These are phyloP conservation scores for Saccostrea echinata DNA, from an alignment of 1,140 invertebrate genomes.

Conservation along the genomic window DNA sequence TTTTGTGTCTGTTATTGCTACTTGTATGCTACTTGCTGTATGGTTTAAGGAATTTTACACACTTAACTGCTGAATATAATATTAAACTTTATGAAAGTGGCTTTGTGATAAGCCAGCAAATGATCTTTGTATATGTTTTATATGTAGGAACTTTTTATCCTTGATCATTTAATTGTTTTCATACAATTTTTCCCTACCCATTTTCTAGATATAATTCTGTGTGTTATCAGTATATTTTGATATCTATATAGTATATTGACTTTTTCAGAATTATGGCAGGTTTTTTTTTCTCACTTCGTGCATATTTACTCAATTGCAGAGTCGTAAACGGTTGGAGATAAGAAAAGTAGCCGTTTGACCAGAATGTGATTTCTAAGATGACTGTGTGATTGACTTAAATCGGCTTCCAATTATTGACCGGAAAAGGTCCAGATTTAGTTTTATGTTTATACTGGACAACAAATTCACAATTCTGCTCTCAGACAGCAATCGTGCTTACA, in stretches of 20 bases:
- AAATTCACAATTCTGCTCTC: neutral
- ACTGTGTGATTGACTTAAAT: conserved; percentile 16
- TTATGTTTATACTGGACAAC: neutral
- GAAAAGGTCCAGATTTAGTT: conserved; percentile 23
- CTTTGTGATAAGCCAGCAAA: neutral
- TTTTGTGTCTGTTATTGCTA: conserved; percentile 27
- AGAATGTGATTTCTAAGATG: conserved; percentile 23
- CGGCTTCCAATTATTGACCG: conserved; percentile 29
- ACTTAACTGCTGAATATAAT: conserved; percentile 31
- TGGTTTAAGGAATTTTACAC: neutral
- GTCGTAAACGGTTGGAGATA: conserved; percentile 72
- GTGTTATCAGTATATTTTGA: neutral
- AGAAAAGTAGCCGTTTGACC: conserved; percentile 65
- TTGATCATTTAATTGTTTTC: neutral
- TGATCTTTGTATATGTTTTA: neutral
- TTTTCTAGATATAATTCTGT: neutral
- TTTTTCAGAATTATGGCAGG: neutral
- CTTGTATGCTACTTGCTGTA: conserved; percentile 4
- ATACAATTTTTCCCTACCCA: neutral
- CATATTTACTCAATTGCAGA: conserved; percentile 63
- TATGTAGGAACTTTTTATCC: neutral
- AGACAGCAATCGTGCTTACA: neutral
- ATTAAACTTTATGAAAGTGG: neutral
- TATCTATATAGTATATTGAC: neutral
- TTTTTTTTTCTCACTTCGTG: neutral